Percentiles rank a stretch among this genome's conserved stretches.
Evolutionary conservation across 2,888 invertebrate genomes (phyloP).

Genomic region (Aphidoletes aphidimyza): DNA sequence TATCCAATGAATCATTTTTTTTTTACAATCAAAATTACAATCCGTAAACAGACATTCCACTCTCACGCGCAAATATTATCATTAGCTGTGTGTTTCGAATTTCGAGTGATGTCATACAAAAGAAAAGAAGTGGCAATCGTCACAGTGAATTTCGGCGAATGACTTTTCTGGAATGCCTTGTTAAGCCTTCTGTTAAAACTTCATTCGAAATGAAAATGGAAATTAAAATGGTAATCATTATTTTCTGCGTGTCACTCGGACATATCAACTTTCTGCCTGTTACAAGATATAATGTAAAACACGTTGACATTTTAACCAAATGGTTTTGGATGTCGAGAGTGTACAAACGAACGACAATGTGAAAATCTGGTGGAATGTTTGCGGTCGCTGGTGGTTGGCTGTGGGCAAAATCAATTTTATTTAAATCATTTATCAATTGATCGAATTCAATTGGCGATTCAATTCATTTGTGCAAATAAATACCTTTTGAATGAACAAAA

Average conservation of each 20-base stretch:
- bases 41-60: neutral
- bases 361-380: neutral
- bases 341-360: neutral
- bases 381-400: no score
- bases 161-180: neutral
- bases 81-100: neutral
- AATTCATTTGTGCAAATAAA: constrained; percentile 31
- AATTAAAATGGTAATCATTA: neutral
- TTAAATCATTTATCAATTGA: constrained; percentile 35
- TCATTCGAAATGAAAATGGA: no score
- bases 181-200: no score
- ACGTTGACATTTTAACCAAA: neutral
- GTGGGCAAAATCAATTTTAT: neutral
- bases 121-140: neutral
- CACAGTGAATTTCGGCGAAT: neutral
- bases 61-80: neutral
- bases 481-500: neutral
- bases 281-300: neutral
- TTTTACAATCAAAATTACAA: no score
- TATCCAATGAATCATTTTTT: neutral
- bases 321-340: neutral
- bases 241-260: neutral
- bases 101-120: constrained; percentile 1
- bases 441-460: neutral
- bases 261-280: constrained; percentile 7